Conservation (phyloP, 2,888 invertebrate species). For the Calliscelio sp. region DNA sequence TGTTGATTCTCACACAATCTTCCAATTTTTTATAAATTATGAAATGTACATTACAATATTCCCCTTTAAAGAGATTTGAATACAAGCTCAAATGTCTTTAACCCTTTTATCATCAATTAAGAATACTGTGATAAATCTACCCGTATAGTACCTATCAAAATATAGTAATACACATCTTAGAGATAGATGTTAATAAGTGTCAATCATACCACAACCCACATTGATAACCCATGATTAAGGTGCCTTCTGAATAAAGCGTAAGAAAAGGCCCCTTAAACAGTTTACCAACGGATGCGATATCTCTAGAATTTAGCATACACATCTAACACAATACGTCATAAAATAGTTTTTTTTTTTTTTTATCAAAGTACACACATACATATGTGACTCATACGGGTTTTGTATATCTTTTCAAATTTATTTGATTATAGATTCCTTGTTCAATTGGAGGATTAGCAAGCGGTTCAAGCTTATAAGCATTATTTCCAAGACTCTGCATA, state of each 20-base stretch:
- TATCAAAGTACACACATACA: too few species aligned
- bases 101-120: neutral
- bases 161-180: neutral
- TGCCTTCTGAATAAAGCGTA: slow-evolving; percentile 3
- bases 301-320: neutral
- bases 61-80: neutral
- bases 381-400: too few species aligned
- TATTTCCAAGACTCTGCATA: neutral
- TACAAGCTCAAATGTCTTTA: neutral
- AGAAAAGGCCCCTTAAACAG: neutral
- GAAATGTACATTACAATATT: too few species aligned
- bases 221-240: slow-evolving; percentile 3
- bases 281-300: neutral
- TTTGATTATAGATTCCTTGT: slow-evolving; percentile 19
- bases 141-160: too few species aligned
- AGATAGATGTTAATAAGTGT: neutral
- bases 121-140: too few species aligned
- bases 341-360: too few species aligned
- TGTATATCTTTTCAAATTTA: slow-evolving; percentile 10
- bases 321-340: too few species aligned
- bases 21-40: too few species aligned
- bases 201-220: neutral
- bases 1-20: too few species aligned
- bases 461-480: slow-evolving; percentile 2
- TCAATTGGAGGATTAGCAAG: neutral